phyloP scores from a whole-genome alignment of 1,140 invertebrate genomes.

The Drosophila kohkoa region DNA sequence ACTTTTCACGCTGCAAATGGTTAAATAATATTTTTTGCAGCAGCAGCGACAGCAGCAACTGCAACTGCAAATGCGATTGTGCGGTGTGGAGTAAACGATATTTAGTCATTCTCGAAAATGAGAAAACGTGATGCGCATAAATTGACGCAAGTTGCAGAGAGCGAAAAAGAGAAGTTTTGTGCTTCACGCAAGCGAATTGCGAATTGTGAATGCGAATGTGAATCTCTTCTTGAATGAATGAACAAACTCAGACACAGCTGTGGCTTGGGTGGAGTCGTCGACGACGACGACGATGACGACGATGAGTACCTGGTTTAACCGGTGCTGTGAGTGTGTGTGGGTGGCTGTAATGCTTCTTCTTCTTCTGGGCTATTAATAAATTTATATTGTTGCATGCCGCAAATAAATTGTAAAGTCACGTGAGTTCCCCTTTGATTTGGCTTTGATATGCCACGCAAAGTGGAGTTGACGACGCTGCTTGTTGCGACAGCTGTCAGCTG shows the following conservation, averaged over 20 bases:
- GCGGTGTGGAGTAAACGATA: conserved; percentile 76
- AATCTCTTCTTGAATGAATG: conserved; percentile 71
- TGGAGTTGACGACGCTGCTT: conserved; percentile 2
- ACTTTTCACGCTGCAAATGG: conserved; percentile 52
- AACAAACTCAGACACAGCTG: conserved; percentile 20
- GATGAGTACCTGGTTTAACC: conserved; percentile 10
- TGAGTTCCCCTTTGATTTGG: conserved; percentile 69
- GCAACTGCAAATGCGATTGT: conserved; percentile 16
- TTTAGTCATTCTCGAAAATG: conserved; percentile 84
- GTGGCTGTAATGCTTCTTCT: conserved; percentile 69
- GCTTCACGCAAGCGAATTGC: conserved; percentile 59
- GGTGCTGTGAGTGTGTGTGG: conserved; percentile 43
- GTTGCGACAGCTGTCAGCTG: conserved; percentile 70
- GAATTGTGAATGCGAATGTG: conserved; percentile 60
- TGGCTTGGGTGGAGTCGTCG: conserved; percentile 6
- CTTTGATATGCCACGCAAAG: conserved; percentile 58
- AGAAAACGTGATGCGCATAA: conserved; percentile 84
- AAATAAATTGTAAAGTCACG: conserved; percentile 81
- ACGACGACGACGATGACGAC: not conserved
- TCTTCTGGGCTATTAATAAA: conserved; percentile 76
- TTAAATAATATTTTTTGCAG: conserved; percentile 56
- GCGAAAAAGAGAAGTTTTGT: conserved; percentile 28
- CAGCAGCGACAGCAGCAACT: conserved; percentile 40
- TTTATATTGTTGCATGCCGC: conserved; percentile 74
- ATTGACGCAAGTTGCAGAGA: conserved; percentile 59